Base-by-base conservation (phyloP, 2,113 vertebrate genomes). In the Oxyura jamaicensis region DNA sequence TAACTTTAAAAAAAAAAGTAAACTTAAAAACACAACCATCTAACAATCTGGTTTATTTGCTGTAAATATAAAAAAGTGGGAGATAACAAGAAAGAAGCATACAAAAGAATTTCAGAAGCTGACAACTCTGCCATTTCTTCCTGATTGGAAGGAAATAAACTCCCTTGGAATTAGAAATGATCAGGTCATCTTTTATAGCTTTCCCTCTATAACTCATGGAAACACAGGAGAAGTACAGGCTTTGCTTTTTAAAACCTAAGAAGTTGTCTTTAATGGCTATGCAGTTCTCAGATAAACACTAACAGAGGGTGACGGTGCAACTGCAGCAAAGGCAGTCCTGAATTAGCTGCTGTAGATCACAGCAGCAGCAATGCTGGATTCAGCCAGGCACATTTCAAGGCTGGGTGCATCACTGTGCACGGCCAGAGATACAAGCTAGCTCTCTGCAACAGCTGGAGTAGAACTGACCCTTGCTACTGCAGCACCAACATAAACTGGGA, bases 401-500 rank as follows among this genome's bases (percentile, higher is more conserved):
- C 65, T 4, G 48, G 50, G 8, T 29, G 46, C 33, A 8, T 5
- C 53, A 2, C 78, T 12, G 36, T 11, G 2, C 4, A 18, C 7
- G 42, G 56, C 56, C 46, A 14, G 39, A n/a, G 50, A 26, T 7
- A 11, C 4, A 5, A n/a, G 18, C 8, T 5, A 21, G 28, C 26
- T 7, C 10, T 8, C 36, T 26, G 55, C 44, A 2, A 39, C 11
- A 65, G 53, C 73, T 8, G 1, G 15, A 12, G 22, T 3, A 48
- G 33, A n/a, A 22, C 46, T 16, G 73, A 16, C 74, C 84, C 26
- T 13, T 3, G 28, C 55, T 4, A 9, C 0, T 4, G 35, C 55
- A 33, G 59, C 17, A 0, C 82, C n/a, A 8, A 3, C 2, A 8
- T 2, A 29, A 46, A 21, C 1, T 31, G 11, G 69, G 14, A 68